A percentile compares a stretch with the other conserved stretches of the same genome.
phyloP scores from a whole-genome alignment of 2,797 vertebrate species.

The Enteromius thamalakanensis region DNA sequence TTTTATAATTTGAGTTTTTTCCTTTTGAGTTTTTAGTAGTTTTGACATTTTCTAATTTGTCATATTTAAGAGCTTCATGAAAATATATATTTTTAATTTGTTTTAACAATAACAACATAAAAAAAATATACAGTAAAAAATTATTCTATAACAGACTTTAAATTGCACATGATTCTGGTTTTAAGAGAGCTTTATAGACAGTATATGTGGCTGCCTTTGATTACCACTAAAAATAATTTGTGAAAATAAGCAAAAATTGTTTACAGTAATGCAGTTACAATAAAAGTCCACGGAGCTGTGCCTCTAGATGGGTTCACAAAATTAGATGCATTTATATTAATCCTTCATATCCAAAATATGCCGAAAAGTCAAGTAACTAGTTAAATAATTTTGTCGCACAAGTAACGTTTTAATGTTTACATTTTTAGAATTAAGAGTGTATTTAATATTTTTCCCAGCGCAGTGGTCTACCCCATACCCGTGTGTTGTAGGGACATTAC shows the following conservation, averaged over 20 bases:
- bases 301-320: neutral
- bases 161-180: neutral
- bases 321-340: no score
- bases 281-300: neutral
- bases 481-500: neutral
- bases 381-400: neutral
- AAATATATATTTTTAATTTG: no score
- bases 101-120: no score
- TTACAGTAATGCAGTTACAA: neutral
- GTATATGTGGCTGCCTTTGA: neutral
- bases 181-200: neutral
- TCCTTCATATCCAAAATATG: no score
- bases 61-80: neutral
- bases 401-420: neutral
- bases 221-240: constrained; percentile 2
- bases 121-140: no score
- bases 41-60: neutral
- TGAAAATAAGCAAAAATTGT: neutral
- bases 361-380: neutral
- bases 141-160: no score
- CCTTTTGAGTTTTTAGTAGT: neutral
- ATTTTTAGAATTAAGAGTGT: neutral
- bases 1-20: neutral
- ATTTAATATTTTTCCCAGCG: neutral
- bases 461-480: no score